phyloP scores from a whole-genome alignment of 2,797 vertebrate genomes.

The Clarias platycephalus region DNA sequence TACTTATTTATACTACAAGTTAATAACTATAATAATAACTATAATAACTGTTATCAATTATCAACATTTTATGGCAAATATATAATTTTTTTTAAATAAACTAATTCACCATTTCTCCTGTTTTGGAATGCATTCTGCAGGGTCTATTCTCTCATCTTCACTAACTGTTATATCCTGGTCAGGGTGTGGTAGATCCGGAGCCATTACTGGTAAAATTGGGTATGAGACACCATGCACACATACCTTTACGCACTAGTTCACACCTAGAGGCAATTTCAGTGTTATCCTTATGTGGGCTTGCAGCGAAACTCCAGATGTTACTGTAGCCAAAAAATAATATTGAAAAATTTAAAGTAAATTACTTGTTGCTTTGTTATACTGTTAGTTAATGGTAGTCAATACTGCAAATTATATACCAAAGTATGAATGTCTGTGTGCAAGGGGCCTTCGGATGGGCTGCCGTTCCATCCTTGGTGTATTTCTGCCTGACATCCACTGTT shows the following conservation, averaged over 20 bases:
- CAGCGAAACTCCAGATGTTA: background rate
- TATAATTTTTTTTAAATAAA: too few species aligned
- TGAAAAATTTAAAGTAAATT: background rate
- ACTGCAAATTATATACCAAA: background rate
- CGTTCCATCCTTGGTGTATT: background rate
- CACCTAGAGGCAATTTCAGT: background rate
- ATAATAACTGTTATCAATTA: too few species aligned
- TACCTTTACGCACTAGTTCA: background rate
- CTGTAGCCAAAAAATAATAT: background rate
- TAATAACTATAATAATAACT: too few species aligned
- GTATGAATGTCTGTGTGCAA: background rate
- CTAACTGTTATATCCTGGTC: slow-evolving; percentile 5
- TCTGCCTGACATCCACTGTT: background rate
- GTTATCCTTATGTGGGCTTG: background rate
- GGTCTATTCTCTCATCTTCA: background rate
- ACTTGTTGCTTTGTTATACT: too few species aligned
- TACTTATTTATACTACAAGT: background rate
- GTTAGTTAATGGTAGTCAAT: background rate
- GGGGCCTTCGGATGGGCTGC: background rate
- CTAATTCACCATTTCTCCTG: background rate
- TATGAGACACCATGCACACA: background rate
- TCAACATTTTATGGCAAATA: background rate
- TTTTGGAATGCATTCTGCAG: background rate
- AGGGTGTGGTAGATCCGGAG: slow-evolving; percentile 14
- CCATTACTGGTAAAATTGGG: background rate